Evolutionary conservation across 2,797 vertebrate species (phyloP).

Genomic region (Pantherophis vulpinus): DNA sequence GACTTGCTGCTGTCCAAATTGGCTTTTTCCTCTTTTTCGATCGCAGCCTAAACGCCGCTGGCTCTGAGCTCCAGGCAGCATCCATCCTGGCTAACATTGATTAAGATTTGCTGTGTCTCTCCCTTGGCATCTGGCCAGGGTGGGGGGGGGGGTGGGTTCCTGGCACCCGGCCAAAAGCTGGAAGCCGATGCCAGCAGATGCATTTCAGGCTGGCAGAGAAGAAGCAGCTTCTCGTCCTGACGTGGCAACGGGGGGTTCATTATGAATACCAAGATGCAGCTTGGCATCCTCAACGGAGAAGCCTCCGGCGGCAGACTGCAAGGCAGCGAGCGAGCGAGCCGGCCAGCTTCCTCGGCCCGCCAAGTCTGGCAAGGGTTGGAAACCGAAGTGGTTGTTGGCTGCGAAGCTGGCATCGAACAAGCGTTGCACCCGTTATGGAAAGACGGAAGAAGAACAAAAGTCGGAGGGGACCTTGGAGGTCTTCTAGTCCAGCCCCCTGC

Average conservation of each 20-base stretch:
- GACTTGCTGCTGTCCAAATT: rapidly evolving
- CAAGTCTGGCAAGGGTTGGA: neutral
- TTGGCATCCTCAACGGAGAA: neutral
- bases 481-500: neutral
- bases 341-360: neutral
- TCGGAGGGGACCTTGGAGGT: neutral
- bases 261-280: neutral
- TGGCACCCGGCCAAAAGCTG: neutral
- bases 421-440: neutral
- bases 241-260: neutral
- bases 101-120: neutral
- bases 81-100: neutral
- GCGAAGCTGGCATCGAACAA: neutral
- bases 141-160: rapidly evolving
- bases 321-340: neutral
- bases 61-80: neutral
- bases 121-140: neutral
- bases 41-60: neutral
- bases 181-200: neutral
- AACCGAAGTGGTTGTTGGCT: neutral
- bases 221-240: neutral
- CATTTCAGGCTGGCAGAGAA: neutral
- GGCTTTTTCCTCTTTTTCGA: neutral
- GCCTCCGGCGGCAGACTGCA: neutral
- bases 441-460: too few species aligned